Percentiles rank a stretch among this genome's conserved stretches.
These are phyloP conservation scores for Drosophila seguyi DNA, from an alignment of 1,140 invertebrate genomes.

Conservation along the genomic window DNA sequence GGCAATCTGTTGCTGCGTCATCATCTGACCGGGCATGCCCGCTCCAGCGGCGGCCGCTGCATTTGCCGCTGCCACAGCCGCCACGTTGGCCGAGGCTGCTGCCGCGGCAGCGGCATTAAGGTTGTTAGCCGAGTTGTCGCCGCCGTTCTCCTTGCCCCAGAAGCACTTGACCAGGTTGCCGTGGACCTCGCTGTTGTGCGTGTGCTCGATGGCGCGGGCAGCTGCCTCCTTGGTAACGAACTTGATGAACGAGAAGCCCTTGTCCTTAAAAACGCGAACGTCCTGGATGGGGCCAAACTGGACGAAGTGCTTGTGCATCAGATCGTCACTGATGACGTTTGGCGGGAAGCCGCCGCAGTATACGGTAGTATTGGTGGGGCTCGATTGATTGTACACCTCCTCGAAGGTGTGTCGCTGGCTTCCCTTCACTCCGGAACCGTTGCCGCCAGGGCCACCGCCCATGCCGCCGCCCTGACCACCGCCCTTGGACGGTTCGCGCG, in stretches of 20 bases:
- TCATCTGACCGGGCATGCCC: conserved; percentile 75
- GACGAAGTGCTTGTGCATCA: conserved; percentile 98
- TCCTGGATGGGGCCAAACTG: conserved; percentile 98
- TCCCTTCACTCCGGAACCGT: conserved; percentile 85
- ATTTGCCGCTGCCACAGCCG: conserved; percentile 74
- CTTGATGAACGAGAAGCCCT: conserved; percentile 99
- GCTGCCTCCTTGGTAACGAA: conserved; percentile 99
- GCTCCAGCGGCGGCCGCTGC: conserved; percentile 72
- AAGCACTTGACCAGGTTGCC: conserved; percentile 99
- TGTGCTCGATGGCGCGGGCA: conserved; percentile 97
- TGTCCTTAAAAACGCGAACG: conserved; percentile 99
- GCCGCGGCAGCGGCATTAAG: conserved; percentile 72
- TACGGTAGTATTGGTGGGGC: conserved; percentile 99
- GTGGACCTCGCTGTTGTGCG: conserved; percentile 98
- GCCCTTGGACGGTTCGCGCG: conserved; percentile 85
- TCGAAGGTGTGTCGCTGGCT: conserved; percentile 88
- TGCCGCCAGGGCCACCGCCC: conserved; percentile 59
- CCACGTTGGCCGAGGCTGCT: conserved; percentile 72
- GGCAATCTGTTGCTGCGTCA: conserved; percentile 76
- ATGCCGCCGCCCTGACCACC: conserved; percentile 83
- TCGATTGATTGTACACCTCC: conserved; percentile 97
- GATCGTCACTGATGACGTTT: conserved; percentile 96
- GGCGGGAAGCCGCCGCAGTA: conserved; percentile 98
- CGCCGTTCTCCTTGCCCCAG: conserved; percentile 96
- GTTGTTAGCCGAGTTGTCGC: conserved; percentile 81